Evolutionary conservation across 2,888 invertebrate genomes (phyloP).

Genomic region (Drosophila nigricruria): DNA sequence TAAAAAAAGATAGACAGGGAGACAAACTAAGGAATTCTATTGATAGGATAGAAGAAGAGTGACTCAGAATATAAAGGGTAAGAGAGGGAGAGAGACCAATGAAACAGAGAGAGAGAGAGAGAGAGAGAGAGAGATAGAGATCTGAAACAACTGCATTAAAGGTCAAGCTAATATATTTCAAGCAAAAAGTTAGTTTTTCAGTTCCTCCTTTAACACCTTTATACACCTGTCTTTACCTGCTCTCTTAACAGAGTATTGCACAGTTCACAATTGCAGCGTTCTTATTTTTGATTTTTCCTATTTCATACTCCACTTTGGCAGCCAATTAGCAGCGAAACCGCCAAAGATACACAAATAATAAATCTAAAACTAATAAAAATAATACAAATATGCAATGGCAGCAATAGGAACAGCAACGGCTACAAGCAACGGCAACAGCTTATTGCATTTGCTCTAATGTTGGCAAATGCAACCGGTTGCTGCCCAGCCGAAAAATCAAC

Average conservation of each 20-base stretch:
- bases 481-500: constrained; percentile 55
- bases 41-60: too few relatives aligned
- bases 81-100: not conserved
- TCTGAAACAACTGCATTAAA: too few relatives aligned
- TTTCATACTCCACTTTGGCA: constrained; percentile 16
- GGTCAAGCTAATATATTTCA: not conserved
- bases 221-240: not conserved
- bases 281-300: not conserved
- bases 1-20: too few relatives aligned
- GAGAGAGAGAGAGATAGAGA: not conserved
- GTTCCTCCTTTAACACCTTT: too few relatives aligned
- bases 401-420: constrained; percentile 26
- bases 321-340: constrained; percentile 60
- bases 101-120: not conserved
- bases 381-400: constrained; percentile 51
- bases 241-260: not conserved
- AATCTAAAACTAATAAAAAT: constrained; percentile 74
- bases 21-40: too few relatives aligned
- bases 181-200: not conserved
- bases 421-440: constrained; percentile 13
- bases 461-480: constrained; percentile 73
- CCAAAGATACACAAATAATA: constrained; percentile 67
- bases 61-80: too few relatives aligned
- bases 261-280: constrained; percentile 1
- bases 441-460: constrained; percentile 57